Evolutionary conservation across 1,140 invertebrate genomes (phyloP), one percentile per base, ranked within the genome.

Genomic region (silkworm (Bombyx mori)): DNA sequence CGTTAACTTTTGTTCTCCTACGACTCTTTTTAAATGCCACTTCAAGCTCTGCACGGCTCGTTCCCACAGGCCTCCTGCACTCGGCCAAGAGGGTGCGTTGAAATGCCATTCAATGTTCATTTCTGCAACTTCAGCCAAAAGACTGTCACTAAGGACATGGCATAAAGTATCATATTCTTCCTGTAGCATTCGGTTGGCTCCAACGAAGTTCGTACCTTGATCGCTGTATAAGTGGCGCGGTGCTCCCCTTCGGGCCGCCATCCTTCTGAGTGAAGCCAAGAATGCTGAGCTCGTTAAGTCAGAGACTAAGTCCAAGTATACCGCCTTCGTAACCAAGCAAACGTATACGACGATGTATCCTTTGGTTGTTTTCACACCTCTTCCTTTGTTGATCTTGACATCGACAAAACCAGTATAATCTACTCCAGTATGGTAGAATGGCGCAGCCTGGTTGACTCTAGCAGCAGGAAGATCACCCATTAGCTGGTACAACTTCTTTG

Each of bases 81-180:
- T 49, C 47, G 4, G 10, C 47, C 47, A 49, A 49, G 22, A 49
- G 4, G 47, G 47, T 4, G 47, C 47, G 0, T 49, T 49, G 18
- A 48, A 48, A 48, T 48, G 47, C 47, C 6, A 48, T 18, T 49
- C 47, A n/a, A 49, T 49, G 7, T 22, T 1, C 47, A 49, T 49
- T 49, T 49, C 47, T n/a, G 47, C 22, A 18, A 49, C 47, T 49
- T 49, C 47, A 18, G 8, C 22, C 22, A 49, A 49, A 49, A 49
- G 22, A 49, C 47, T 49, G 2, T 2, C 22, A 10, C 10, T 49
- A 22, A 49, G n/a, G 12, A 49, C 22, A 1, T 49, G 10, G 4
- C 22, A 3, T 7, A 49, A 22, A 5, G 6, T n/a, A n/a, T n/a
- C 10, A 49, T 49, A 49, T n/a, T 49, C 10, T 49, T 49, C n/a